Base-by-base conservation (phyloP, 2,797 vertebrate genomes). In the Knipowitschia caucasica region DNA sequence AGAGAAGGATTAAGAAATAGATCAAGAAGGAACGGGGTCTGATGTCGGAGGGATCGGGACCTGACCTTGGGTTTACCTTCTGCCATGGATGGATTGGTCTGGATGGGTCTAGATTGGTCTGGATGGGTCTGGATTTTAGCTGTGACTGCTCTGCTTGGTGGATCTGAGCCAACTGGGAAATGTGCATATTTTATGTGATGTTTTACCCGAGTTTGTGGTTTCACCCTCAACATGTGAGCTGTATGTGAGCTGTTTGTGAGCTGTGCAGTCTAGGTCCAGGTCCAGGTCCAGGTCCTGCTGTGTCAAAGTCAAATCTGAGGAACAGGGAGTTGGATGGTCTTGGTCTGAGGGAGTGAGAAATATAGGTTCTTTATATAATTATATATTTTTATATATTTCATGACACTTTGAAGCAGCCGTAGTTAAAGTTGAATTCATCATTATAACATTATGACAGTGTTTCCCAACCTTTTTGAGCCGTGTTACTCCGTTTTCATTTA, bases 261-360 rank as follows among this genome's bases (percentile, higher is more conserved):
- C 38, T 7, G 58, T 54, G 58, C 45, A 47, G 40, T 42, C 34
- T 46, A 15, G 40, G 56, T 84, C 78, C 71, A 67, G 59, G 53
- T 82, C 80, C 64, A 42, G 2, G 65, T 35, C 53, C 53, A 36
- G 50, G 42, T 46, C 75, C 70, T 39, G 56, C 53, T 0, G 56
- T 80, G 70, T 62, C 70, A 56, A 73, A 74, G 77, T 81, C 75
- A 70, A 56, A 78, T n/a, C n/a, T n/a, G 46, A 67, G 75, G 74
- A 81, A 83, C 24, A 43, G 73, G 61, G 72, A 66, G 56, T 61
- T 80, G 56, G 67, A 82, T 40, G 39, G 33, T 20, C 2, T 33
- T n/a, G 14, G 27, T 1, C 11, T 3, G 23, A 12, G 5, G 23
- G 39, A 42, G 21, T 14, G 23, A 43, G 40, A 25, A 43, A 43